These are phyloP conservation scores for Cebidichthys violaceus DNA, from an alignment of 2,113 vertebrate genomes.

Conservation along the genomic window DNA sequence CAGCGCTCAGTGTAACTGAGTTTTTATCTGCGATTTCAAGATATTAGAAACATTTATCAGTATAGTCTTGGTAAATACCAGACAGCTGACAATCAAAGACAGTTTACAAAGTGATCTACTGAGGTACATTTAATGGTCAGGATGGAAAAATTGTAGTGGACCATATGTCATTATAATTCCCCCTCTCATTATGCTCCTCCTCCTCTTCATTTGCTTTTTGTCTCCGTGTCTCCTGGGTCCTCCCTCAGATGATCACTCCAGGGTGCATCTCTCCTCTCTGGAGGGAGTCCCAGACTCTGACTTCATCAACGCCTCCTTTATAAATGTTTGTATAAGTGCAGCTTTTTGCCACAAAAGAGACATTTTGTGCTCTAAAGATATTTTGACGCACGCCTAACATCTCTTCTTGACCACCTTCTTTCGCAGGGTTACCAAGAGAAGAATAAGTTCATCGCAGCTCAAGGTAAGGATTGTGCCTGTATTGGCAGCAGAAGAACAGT, in stretches of 20 bases:
- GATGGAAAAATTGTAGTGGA: background rate
- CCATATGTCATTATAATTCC: background rate
- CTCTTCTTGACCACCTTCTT: background rate
- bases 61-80: background rate
- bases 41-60: background rate
- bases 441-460: conserved; percentile 98
- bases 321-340: conserved; percentile 88
- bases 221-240: background rate
- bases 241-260: conserved; percentile 94
- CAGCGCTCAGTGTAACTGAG: background rate
- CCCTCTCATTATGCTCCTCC: background rate
- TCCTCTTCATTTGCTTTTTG: background rate
- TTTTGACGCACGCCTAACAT: background rate
- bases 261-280: conserved; percentile 93
- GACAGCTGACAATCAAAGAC: background rate
- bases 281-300: conserved; percentile 98
- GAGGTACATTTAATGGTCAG: background rate
- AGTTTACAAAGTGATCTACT: background rate
- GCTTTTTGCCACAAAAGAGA: background rate
- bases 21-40: background rate
- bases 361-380: background rate
- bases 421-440: conserved; percentile 98
- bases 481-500: background rate
- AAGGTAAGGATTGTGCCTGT: conserved; percentile 85
- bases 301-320: conserved; percentile 98